Percentiles rank a stretch among this genome's conserved stretches.
These are phyloP conservation scores for Thunnus maccoyii DNA, from an alignment of 2,113 vertebrate genomes.

Conservation along the genomic window DNA sequence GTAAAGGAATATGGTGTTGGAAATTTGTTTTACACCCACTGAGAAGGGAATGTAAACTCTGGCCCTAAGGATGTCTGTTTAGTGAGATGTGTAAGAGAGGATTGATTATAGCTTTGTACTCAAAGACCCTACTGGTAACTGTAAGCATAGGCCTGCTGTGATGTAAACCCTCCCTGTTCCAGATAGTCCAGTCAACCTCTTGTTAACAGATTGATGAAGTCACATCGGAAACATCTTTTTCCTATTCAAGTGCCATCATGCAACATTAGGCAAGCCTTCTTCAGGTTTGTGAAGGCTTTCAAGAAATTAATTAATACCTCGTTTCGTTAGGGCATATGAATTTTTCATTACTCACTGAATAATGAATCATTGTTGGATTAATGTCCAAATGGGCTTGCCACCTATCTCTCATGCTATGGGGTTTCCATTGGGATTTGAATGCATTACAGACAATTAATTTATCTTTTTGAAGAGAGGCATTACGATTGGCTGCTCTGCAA, in stretches of 20 bases:
- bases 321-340: constrained; percentile 83
- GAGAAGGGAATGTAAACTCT: constrained; percentile 32
- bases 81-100: constrained; percentile 36
- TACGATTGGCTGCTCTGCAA: constrained; percentile 70
- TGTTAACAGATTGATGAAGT: constrained; percentile 65
- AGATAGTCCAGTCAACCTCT: constrained; percentile 58
- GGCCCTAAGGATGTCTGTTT: constrained; percentile 25
- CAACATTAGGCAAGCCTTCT: constrained; percentile 77
- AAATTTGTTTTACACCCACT: constrained; percentile 59
- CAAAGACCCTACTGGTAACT: constrained; percentile 31
- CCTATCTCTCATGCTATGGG: constrained; percentile 78
- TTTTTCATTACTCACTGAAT: constrained; percentile 84
- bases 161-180: constrained; percentile 55
- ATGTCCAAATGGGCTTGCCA: constrained; percentile 81
- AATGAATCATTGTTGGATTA: constrained; percentile 85
- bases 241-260: constrained; percentile 70
- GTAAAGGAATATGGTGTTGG: constrained; percentile 47
- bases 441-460: constrained; percentile 79
- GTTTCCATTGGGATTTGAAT: constrained; percentile 79
- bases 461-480: constrained; percentile 74
- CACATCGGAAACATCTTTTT: constrained; percentile 63
- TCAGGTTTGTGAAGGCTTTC: constrained; percentile 77
- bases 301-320: constrained; percentile 83
- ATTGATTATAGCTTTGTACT: constrained; percentile 43
- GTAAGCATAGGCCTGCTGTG: constrained; percentile 49